Base-by-base conservation (phyloP, 2,888 invertebrate genomes). In the Tenthredo distinguenda region DNA sequence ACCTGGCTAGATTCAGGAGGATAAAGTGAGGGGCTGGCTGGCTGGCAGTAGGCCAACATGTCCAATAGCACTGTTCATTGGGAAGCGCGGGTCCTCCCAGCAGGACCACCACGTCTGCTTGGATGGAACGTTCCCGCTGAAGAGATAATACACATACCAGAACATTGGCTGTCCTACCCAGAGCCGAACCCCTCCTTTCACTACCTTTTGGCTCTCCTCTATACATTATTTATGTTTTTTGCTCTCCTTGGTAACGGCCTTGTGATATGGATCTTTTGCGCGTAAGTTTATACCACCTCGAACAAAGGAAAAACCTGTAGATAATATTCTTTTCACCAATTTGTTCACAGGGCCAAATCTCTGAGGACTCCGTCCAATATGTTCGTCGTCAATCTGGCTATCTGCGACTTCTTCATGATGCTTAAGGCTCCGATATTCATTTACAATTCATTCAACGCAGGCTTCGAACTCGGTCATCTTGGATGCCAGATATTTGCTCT, bases 321-420 rank as follows among this genome's bases (percentile, higher is more conserved):
- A 15, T 18, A 68, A 68, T 31, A 58, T 68, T 62, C 72, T 82
- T 86, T 40, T 12, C 15, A 26, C 9, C 1, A 15, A n/a, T 18
- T 37, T 81, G 4, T 40, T 7, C 7, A 15, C 89, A 97, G 97
- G 84, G 96, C 97, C 83, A 96, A 97, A 94, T 95, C 95, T 87
- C 94, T 97, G 82, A 95, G 96, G 88, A 97, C 97, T 0, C 97
- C 98, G 1, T 98, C 98, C 76, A 98, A 98, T 91, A 96, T 98
- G 91, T 96, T 98, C 86, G 97, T 98, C 15, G 95, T 98, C 82
- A 97, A 98, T 93, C 93, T 98, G 91, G 97, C 98, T 0, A 94
- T 98, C 86, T 96, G 97, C 89, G 98, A 98, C 93, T 98, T 98
- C 90, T 94, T 97, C 47, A 98, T 98, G 98, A 97, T 98, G 97